Percentiles rank a stretch among this genome's conserved stretches.
These are phyloP conservation scores for Aricia artaxerxes DNA, from an alignment of 2,888 invertebrate genomes.

Conservation along the genomic window DNA sequence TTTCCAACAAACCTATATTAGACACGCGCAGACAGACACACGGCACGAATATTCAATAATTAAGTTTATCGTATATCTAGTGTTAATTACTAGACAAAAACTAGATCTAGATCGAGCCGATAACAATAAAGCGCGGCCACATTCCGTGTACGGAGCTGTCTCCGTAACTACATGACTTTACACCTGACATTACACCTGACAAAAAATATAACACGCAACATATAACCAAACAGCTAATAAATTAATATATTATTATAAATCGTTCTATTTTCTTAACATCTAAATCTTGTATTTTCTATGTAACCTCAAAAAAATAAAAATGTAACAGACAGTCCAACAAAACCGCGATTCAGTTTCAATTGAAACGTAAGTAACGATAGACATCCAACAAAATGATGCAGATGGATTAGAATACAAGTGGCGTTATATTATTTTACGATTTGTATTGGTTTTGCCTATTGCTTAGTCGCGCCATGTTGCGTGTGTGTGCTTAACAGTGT, in stretches of 20 bases:
- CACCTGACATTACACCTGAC: not conserved
- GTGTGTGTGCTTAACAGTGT: not conserved
- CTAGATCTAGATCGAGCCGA: constrained; percentile 5
- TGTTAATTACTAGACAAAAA: constrained; percentile 5
- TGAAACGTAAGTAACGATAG: too few relatives aligned
- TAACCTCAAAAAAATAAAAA: too few relatives aligned
- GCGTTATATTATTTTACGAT: too few relatives aligned
- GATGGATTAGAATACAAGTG: not conserved
- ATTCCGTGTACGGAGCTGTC: constrained; percentile 14
- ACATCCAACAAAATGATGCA: too few relatives aligned
- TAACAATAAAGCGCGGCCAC: constrained; percentile 18
- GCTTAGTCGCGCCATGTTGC: not conserved
- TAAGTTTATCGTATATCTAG: not conserved
- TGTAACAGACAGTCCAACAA: too few relatives aligned
- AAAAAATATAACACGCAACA: not conserved
- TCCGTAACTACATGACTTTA: not conserved
- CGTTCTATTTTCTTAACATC: too few relatives aligned
- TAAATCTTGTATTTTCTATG: too few relatives aligned
- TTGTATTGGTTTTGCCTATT: too few relatives aligned
- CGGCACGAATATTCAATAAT: not conserved
- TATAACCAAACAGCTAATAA: not conserved
- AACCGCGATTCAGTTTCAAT: too few relatives aligned
- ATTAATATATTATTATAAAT: too few relatives aligned
- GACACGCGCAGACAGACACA: not conserved
- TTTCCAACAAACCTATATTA: not conserved